A percentile compares a stretch with the other conserved stretches of the same genome.
These are phyloP conservation scores for Semaprochilodus insignis DNA, from an alignment of 2,797 vertebrate genomes.

Conservation along the genomic window DNA sequence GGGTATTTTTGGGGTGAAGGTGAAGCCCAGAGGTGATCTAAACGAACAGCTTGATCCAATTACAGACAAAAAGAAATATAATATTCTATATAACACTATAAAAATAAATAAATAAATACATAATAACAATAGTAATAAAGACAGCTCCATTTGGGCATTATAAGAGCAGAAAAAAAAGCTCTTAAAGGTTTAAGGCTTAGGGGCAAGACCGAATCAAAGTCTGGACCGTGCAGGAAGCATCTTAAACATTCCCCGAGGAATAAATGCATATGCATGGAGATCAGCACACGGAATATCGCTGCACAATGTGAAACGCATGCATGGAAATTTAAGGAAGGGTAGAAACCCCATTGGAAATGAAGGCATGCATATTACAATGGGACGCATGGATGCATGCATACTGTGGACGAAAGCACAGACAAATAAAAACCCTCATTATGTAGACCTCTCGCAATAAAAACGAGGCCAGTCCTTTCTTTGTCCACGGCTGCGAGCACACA, in stretches of 20 bases:
- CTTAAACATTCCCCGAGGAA: too few species aligned
- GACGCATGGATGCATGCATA: background rate
- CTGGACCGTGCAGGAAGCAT: too few species aligned
- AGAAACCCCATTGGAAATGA: background rate
- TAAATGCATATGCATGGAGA: background rate
- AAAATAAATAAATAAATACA: too few species aligned
- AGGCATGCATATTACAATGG: too few species aligned
- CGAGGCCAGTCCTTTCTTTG: background rate
- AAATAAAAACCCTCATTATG: background rate
- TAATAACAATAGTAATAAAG: too few species aligned
- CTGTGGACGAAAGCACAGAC: background rate
- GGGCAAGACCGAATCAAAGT: too few species aligned
- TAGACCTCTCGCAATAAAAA: background rate
- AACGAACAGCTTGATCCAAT: conserved; percentile 73
- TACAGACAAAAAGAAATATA: conserved; percentile 51
- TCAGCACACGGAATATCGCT: background rate
- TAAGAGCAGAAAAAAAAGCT: too few species aligned
- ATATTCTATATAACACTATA: too few species aligned
- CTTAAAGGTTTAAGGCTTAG: too few species aligned
- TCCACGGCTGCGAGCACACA: background rate
- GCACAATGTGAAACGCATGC: too few species aligned
- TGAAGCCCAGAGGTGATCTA: background rate
- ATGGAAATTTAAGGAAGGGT: background rate
- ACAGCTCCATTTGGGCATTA: too few species aligned
- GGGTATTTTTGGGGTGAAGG: background rate